Base-by-base conservation (phyloP, 2,888 invertebrate species). In the Pristionchus maxplancki region DNA sequence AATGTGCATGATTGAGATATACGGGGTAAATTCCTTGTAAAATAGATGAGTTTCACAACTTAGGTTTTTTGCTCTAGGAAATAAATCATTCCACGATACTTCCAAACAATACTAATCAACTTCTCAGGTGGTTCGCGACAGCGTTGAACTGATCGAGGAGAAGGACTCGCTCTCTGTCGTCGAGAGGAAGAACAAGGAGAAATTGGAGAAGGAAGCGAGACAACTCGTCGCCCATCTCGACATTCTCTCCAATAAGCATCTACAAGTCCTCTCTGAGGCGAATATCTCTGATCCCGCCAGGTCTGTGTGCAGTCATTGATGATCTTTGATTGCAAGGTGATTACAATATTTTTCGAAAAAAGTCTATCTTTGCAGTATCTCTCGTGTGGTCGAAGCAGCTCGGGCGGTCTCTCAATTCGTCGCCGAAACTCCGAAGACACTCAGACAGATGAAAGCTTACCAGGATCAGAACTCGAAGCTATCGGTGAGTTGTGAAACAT, bases 61-160 rank as follows among this genome's bases (percentile, higher is more conserved):
- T n/a, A n/a, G n/a, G n/a, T n/a, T n/a, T n/a, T n/a, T n/a, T n/a
- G n/a, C n/a, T n/a, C n/a, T n/a, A n/a, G n/a, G n/a, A n/a, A n/a
- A n/a, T n/a, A n/a, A n/a, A n/a, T n/a, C n/a, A n/a, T n/a, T n/a
- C n/a, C n/a, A n/a, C n/a, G n/a, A n/a, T n/a, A n/a, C 34, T 53
- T 37, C 78, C 0, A 67, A 44, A 28, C n/a, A n/a, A n/a, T n/a
- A n/a, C n/a, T n/a, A n/a, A n/a, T n/a, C n/a, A n/a, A n/a, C n/a
- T n/a, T n/a, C n/a, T 64, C 96, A 97, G 94, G 97, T 97, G 95
- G 97, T 97, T 3, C 96, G 97, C 91, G 97, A 97, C 94, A 97
- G 97, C 48, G 97, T 98, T 96, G 97, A 97, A 93, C 97, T 97
- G 94, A 97, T 98, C 96, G 97, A 97, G 90, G 97, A 97, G 94